These are phyloP conservation scores for Rhabdomys pumilio DNA, from an alignment of 2,797 vertebrate genomes.

Conservation along the genomic window DNA sequence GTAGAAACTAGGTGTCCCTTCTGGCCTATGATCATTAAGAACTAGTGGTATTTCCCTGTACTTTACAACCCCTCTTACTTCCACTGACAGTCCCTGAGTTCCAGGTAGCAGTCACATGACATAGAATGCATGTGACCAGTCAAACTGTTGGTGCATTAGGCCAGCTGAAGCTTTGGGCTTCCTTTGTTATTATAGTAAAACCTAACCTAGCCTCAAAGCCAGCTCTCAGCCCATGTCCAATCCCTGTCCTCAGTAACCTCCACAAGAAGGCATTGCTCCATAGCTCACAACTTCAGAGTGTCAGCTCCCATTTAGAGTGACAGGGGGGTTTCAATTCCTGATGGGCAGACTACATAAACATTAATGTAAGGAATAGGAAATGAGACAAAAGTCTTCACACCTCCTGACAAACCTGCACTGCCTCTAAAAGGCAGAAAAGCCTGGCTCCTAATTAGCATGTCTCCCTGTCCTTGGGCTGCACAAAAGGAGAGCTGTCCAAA, in stretches of 20 bases:
- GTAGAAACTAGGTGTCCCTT: neutral
- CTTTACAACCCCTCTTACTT: neutral
- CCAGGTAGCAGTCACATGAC: neutral
- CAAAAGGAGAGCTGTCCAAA: slow-evolving; percentile 62
- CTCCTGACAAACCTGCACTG: neutral
- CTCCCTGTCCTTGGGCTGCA: slow-evolving; percentile 68
- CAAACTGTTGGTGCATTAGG: neutral
- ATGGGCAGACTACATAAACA: slow-evolving; percentile 2
- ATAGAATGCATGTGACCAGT: neutral
- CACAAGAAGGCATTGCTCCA: neutral
- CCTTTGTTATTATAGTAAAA: neutral
- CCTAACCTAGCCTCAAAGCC: neutral
- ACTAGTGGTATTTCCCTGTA: no score
- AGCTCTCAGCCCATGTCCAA: neutral
- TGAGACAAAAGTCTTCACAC: neutral
- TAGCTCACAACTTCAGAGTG: neutral
- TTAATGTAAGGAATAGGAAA: neutral
- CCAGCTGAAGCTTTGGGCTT: neutral
- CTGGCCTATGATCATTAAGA: neutral
- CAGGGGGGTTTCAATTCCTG: neutral
- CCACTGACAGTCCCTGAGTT: neutral
- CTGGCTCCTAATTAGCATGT: slow-evolving; percentile 70
- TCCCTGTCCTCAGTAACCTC: neutral
- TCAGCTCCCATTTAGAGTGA: neutral
- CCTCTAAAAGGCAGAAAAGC: slow-evolving; percentile 48